Conservation (phyloP, 2,113 vertebrate species). For the Anas platyrhynchos region DNA sequence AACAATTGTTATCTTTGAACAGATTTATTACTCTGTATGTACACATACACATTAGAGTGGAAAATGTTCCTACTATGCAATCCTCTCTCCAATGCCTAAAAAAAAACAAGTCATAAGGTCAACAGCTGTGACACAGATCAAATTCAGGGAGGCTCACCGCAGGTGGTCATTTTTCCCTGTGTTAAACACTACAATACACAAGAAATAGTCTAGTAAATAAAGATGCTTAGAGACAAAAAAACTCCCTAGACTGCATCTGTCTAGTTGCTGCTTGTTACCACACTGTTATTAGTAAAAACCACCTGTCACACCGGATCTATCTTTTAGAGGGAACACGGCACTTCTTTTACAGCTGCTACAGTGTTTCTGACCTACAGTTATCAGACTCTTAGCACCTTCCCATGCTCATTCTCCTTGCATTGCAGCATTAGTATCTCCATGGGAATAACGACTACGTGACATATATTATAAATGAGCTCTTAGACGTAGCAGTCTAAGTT, state of each 20-base stretch:
- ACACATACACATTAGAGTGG: rapidly evolving
- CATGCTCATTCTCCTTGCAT: background rate
- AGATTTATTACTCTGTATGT: rapidly evolving
- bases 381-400: background rate
- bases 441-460: background rate
- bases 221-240: background rate
- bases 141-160: background rate
- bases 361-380: background rate
- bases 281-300: background rate
- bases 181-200: background rate
- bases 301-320: background rate
- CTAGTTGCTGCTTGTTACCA: background rate
- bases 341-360: background rate
- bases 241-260: background rate
- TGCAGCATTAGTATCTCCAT: background rate
- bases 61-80: background rate
- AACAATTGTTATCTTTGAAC: background rate
- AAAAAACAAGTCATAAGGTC: background rate
- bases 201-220: background rate
- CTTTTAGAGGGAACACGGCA: background rate
- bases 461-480: background rate
- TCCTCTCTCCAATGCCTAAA: background rate
- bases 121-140: background rate
- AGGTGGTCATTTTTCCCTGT: background rate
- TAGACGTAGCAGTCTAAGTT: background rate